Evolutionary conservation across 2,888 invertebrate genomes (phyloP).

Genomic region (Drosophila neutralis): DNA sequence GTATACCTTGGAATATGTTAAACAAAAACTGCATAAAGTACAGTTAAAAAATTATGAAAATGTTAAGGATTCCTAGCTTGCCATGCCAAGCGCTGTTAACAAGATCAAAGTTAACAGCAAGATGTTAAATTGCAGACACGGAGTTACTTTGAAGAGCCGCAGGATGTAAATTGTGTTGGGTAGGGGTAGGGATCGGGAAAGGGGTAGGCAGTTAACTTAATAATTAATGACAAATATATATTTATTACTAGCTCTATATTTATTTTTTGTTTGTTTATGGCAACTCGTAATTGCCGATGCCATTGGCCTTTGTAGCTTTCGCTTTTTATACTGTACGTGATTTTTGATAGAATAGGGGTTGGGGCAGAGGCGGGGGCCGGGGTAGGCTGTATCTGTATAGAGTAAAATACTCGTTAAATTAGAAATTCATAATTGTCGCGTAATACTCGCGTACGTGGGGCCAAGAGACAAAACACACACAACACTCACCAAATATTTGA

Average conservation of each 20-base stretch:
- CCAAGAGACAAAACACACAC: slow-evolving; percentile 13
- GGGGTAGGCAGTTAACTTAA: slow-evolving; percentile 3
- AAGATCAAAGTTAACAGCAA: slow-evolving; percentile 45
- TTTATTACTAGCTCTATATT: slow-evolving; percentile 27
- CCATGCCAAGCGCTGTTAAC: slow-evolving; percentile 12
- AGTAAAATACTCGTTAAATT: slow-evolving; percentile 48
- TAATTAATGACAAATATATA: slow-evolving; percentile 52
- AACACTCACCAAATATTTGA: slow-evolving; percentile 54
- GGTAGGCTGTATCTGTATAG: neutral
- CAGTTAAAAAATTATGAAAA: too few relatives aligned
- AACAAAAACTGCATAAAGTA: too few relatives aligned
- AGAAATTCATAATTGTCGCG: slow-evolving; percentile 78
- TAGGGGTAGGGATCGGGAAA: neutral
- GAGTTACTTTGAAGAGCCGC: slow-evolving; percentile 41
- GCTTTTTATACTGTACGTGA: slow-evolving; percentile 78
- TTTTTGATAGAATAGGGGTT: slow-evolving; percentile 50
- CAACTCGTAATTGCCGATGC: slow-evolving; percentile 69
- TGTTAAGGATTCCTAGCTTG: too few relatives aligned
- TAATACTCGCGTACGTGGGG: slow-evolving; percentile 57
- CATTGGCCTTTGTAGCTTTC: slow-evolving; percentile 82
- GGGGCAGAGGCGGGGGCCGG: neutral
- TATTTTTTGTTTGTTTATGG: slow-evolving; percentile 21
- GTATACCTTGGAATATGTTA: too few relatives aligned
- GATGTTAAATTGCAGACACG: slow-evolving; percentile 12
- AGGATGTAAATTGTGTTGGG: neutral